phyloP scores from a whole-genome alignment of 2,888 invertebrate species.

The Balanococcus diminutus region DNA sequence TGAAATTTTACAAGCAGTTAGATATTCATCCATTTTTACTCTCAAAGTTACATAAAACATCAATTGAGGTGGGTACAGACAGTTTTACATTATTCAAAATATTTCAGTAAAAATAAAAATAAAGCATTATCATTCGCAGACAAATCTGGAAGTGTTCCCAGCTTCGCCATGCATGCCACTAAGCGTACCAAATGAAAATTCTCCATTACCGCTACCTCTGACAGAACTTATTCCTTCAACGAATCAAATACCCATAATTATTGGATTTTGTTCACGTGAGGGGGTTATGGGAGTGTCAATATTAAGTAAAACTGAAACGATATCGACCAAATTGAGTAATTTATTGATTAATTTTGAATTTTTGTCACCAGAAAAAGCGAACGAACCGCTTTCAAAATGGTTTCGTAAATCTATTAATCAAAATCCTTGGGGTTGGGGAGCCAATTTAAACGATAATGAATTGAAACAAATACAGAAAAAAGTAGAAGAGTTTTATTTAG shows the following conservation, averaged over 20 bases:
- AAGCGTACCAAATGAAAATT: neutral
- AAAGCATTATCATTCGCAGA: too few relatives aligned
- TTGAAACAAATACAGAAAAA: neutral
- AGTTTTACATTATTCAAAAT: too few relatives aligned
- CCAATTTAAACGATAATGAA: neutral
- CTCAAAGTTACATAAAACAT: too few relatives aligned
- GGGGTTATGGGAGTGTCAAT: neutral
- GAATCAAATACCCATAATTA: conserved; percentile 4
- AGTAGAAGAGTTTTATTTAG: neutral
- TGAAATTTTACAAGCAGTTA: too few relatives aligned
- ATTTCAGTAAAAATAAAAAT: too few relatives aligned
- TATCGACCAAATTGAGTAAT: neutral
- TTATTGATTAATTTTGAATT: neutral
- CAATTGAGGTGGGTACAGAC: too few relatives aligned
- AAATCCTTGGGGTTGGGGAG: neutral
- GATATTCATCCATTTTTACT: too few relatives aligned
- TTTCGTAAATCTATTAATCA: neutral
- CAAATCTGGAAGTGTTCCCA: too few relatives aligned
- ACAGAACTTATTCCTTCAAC: neutral
- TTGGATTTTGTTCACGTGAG: conserved; percentile 20
- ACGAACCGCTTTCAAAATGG: neutral
- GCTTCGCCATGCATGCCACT: neutral
- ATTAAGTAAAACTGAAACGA: neutral
- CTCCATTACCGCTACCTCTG: neutral
- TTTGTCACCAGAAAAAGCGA: too few relatives aligned